These are phyloP conservation scores for Heliconius ethilla DNA, from an alignment of 2,888 invertebrate species.

Conservation along the genomic window DNA sequence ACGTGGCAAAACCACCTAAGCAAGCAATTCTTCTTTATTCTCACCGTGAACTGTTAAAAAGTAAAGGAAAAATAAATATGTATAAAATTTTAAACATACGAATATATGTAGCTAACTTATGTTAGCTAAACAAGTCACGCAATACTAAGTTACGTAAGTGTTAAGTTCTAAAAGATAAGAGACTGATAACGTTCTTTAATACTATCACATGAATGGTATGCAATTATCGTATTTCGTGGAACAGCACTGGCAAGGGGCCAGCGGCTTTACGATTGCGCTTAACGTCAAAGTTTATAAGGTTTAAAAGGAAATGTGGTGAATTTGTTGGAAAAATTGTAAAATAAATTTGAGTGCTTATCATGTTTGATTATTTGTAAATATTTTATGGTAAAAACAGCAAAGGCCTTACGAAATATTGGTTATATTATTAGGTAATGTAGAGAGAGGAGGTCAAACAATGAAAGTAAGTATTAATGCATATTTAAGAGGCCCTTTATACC, in stretches of 20 bases:
- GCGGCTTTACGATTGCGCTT: conserved; percentile 35
- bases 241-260: conserved; percentile 31
- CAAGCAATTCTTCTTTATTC: no score
- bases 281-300: conserved; percentile 30
- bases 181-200: conserved; percentile 35
- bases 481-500: no score
- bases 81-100: not conserved
- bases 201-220: conserved; percentile 35
- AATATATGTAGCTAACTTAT: not conserved
- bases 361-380: not conserved
- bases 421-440: no score
- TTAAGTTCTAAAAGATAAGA: conserved; percentile 11
- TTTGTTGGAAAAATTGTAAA: not conserved
- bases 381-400: not conserved
- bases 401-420: no score
- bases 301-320: conserved; percentile 22
- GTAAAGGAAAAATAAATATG: not conserved
- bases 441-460: no score
- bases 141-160: not conserved
- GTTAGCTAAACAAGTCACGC: not conserved
- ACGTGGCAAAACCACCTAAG: no score
- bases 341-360: not conserved
- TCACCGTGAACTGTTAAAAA: not conserved
- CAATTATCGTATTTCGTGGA: conserved; percentile 35
- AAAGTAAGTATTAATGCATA: no score